phyloP scores from a whole-genome alignment of 1,140 invertebrate species.

The Monomorium pharaonis region DNA sequence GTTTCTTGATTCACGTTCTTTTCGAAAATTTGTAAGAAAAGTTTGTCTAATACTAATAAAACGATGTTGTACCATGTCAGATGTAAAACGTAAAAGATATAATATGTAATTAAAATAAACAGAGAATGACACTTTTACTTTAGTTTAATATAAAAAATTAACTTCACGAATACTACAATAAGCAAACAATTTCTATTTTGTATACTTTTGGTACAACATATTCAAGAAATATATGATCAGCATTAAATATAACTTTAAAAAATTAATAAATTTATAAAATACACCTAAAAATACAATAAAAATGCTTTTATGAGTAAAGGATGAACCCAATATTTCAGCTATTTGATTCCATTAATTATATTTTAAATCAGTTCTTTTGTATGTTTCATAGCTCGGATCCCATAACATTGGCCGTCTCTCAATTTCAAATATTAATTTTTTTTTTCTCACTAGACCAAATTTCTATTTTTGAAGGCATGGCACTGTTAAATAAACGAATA shows the following conservation, averaged over 20 bases:
- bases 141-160: background rate
- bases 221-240: background rate
- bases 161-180: background rate
- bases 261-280: background rate
- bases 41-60: background rate
- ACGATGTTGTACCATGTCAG: background rate
- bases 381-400: background rate
- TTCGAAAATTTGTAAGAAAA: background rate
- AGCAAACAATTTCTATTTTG: background rate
- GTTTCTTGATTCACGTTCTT: background rate
- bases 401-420: background rate
- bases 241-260: background rate
- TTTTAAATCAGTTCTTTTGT: background rate
- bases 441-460: background rate
- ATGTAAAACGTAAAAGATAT: background rate
- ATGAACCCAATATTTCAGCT: background rate
- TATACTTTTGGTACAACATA: background rate
- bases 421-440: background rate
- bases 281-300: background rate
- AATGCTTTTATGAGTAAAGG: background rate
- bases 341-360: background rate
- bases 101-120: background rate
- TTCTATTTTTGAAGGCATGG: background rate
- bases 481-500: too few species aligned
- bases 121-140: background rate